A percentile compares a stretch with the other conserved stretches of the same genome.
These are phyloP conservation scores for Phoenicopterus ruber DNA, from an alignment of 2,113 vertebrate genomes.

Conservation along the genomic window DNA sequence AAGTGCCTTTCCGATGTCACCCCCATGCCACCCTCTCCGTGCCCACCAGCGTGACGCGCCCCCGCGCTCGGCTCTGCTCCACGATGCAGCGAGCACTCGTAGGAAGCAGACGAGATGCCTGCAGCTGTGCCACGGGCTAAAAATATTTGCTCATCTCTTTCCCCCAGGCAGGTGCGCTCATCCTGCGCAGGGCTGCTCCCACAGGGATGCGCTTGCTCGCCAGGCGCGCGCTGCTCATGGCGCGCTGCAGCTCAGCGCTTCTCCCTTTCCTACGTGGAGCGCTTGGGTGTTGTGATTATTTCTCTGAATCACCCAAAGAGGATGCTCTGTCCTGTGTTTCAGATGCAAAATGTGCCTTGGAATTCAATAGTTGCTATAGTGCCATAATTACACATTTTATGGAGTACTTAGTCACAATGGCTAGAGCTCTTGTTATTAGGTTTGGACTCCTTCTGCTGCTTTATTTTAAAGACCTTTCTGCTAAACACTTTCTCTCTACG, in stretches of 20 bases:
- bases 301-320: conserved; percentile 35
- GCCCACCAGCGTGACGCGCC: accelerated
- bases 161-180: background rate
- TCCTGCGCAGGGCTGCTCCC: background rate
- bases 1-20: accelerated
- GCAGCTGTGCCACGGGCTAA: background rate
- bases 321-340: conserved; percentile 36
- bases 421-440: conserved; percentile 8
- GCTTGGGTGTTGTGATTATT: background rate
- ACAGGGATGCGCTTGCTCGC: accelerated
- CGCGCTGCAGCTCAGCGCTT: accelerated
- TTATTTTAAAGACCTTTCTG: conserved; percentile 10
- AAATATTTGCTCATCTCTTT: background rate
- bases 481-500: background rate
- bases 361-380: conserved; percentile 63
- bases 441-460: conserved; percentile 18
- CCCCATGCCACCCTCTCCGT: accelerated
- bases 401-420: conserved; percentile 27
- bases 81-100: accelerated
- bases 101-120: background rate
- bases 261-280: background rate
- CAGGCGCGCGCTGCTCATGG: accelerated
- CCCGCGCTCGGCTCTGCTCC: accelerated
- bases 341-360: conserved; percentile 18
- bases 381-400: conserved; percentile 45